These are phyloP conservation scores for Anoura caudifer DNA, from an alignment of 2,113 vertebrate species.

Conservation along the genomic window DNA sequence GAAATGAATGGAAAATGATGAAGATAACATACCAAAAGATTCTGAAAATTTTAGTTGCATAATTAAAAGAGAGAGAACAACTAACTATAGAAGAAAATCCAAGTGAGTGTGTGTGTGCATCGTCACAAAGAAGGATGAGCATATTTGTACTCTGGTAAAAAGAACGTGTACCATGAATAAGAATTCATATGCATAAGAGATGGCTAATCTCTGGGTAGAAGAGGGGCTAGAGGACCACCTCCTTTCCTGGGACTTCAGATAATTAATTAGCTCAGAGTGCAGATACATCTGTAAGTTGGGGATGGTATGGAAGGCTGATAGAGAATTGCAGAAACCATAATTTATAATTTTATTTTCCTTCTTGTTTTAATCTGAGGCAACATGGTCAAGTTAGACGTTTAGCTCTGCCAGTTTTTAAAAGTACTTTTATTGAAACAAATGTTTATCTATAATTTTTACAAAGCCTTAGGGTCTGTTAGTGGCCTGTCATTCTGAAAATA, in stretches of 20 bases:
- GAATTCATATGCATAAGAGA: background rate
- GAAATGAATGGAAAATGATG: background rate
- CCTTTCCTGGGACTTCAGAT: background rate
- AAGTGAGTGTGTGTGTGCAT: background rate
- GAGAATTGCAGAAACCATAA: background rate
- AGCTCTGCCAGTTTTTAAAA: background rate
- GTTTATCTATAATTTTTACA: background rate
- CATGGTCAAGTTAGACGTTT: background rate
- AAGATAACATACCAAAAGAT: background rate
- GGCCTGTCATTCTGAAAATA: background rate
- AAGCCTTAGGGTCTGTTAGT: background rate
- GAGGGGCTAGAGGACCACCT: background rate
- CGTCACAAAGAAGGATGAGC: background rate
- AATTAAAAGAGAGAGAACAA: slow-evolving; percentile 21
- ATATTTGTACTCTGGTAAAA: background rate
- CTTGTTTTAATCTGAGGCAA: background rate
- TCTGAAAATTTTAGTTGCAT: background rate
- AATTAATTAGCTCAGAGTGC: background rate
- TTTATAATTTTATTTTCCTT: background rate
- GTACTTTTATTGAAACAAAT: background rate
- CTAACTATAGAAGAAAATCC: background rate
- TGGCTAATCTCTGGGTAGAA: background rate
- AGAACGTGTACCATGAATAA: background rate
- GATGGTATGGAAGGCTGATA: background rate
- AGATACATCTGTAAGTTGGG: background rate